These are phyloP conservation scores for Calvadosia cruxmelitensis DNA, from an alignment of 30 jellyfish, hydroid and myxozoan species.

Conservation along the genomic window DNA sequence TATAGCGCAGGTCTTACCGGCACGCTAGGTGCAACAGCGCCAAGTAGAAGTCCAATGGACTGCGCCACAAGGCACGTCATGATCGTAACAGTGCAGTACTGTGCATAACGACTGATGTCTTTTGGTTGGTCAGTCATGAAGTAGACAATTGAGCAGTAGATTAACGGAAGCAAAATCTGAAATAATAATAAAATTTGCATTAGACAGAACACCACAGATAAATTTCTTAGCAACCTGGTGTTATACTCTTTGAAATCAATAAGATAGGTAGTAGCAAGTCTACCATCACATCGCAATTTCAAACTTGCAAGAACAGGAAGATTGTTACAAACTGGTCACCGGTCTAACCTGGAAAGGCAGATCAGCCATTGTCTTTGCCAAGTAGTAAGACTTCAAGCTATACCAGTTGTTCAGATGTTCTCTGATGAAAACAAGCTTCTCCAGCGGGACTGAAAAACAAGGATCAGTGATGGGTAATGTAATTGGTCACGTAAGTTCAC, in stretches of 20 bases:
- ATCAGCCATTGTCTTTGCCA: constrained; percentile 98
- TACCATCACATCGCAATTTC: too few relatives aligned
- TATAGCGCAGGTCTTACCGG: constrained; percentile 76
- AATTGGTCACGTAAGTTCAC: too few relatives aligned
- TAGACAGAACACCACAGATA: too few relatives aligned
- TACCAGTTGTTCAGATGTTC: constrained; percentile 98
- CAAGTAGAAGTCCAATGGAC: constrained; percentile 89
- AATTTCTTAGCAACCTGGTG: too few relatives aligned
- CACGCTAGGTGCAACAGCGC: constrained; percentile 99
- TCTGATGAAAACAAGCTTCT: constrained; percentile 75
- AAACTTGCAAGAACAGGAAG: too few relatives aligned
- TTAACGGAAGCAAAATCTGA: constrained; percentile 74
- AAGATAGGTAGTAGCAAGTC: too few relatives aligned
- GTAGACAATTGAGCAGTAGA: constrained; percentile 79
- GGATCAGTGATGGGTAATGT: too few relatives aligned
- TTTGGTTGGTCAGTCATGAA: constrained; percentile 93
- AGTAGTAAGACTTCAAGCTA: constrained; percentile 84
- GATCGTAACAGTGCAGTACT: constrained; percentile 45
- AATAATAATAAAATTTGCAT: constrained; percentile 3
- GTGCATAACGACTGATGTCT: constrained; percentile 54
- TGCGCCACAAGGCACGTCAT: constrained; percentile 84
- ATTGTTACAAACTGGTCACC: too few relatives aligned
- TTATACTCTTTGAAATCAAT: too few relatives aligned
- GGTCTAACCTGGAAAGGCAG: constrained; percentile 99
- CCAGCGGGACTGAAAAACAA: constrained; percentile 83